Conservation (phyloP, 92 coral and sea anemone species). For the Siderastrea siderea region DNA sequence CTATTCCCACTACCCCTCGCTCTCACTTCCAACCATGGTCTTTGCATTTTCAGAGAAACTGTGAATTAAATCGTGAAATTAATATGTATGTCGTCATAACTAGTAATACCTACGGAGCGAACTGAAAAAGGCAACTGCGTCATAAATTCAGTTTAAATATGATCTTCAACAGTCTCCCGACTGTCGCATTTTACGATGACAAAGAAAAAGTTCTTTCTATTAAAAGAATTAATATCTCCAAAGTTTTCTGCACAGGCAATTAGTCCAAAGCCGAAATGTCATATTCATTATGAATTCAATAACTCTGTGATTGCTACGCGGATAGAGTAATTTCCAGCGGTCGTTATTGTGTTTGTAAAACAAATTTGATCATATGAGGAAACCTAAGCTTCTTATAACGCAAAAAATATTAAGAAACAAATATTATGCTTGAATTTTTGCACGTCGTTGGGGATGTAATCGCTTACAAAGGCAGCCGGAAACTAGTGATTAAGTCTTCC, state of each 20-base stretch:
- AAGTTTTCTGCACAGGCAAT: background rate
- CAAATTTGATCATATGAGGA: constrained; percentile 1
- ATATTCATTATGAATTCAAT: background rate
- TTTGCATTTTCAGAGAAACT: background rate
- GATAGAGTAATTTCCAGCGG: constrained; percentile 1
- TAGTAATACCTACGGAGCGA: background rate
- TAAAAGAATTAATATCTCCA: background rate
- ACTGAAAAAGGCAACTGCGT: background rate
- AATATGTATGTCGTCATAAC: background rate
- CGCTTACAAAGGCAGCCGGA: background rate
- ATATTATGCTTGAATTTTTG: constrained; percentile 22
- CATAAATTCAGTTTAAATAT: background rate
- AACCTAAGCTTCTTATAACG: constrained; percentile 1
- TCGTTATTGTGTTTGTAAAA: constrained; percentile 3
- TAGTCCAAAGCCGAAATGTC: constrained; percentile 6
- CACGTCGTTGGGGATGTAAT: background rate
- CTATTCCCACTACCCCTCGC: background rate
- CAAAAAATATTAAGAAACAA: background rate
- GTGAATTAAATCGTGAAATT: background rate
- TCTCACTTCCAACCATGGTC: background rate
- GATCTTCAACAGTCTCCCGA: background rate
- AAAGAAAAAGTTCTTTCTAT: background rate
- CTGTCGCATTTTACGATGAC: background rate
- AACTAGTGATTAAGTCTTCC: background rate
- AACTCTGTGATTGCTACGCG: constrained; percentile 1